phyloP scores from a whole-genome alignment of 2,113 vertebrate species.

The Philantomba maxwellii region DNA sequence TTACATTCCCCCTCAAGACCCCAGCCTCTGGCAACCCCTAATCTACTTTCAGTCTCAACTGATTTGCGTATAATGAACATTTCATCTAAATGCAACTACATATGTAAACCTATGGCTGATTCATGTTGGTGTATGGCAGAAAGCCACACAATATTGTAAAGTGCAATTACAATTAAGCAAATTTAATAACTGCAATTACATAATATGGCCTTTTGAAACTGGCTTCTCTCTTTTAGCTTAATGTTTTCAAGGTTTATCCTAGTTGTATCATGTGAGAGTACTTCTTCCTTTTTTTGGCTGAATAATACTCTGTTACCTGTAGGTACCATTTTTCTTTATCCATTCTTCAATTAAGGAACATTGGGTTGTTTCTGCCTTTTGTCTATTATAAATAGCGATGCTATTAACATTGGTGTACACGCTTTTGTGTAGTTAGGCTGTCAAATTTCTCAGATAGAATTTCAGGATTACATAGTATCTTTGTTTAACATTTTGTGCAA shows the following conservation, averaged over 20 bases:
- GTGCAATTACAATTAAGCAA: background rate
- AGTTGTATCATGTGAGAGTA: background rate
- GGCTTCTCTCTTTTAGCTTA: background rate
- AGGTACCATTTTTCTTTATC: background rate
- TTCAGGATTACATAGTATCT: background rate
- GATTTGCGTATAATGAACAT: background rate
- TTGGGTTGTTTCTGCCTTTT: background rate
- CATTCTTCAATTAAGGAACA: background rate
- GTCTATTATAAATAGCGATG: background rate
- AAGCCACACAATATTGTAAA: background rate
- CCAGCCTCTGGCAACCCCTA: background rate
- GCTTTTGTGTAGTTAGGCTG: background rate
- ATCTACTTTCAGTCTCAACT: background rate
- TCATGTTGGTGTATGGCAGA: background rate
- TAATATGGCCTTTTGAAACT: background rate
- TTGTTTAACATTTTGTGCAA: background rate
- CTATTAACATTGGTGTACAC: background rate
- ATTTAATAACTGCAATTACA: background rate
- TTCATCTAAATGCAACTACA: background rate
- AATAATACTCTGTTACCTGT: background rate
- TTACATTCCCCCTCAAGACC: background rate
- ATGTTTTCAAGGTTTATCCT: background rate
- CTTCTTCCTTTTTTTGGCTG: background rate
- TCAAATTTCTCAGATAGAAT: background rate
- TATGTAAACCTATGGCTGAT: background rate